A percentile compares a stretch with the other conserved stretches of the same genome.
Evolutionary conservation across 1,140 invertebrate species (phyloP).

Genomic region (Brachionus rubens): DNA sequence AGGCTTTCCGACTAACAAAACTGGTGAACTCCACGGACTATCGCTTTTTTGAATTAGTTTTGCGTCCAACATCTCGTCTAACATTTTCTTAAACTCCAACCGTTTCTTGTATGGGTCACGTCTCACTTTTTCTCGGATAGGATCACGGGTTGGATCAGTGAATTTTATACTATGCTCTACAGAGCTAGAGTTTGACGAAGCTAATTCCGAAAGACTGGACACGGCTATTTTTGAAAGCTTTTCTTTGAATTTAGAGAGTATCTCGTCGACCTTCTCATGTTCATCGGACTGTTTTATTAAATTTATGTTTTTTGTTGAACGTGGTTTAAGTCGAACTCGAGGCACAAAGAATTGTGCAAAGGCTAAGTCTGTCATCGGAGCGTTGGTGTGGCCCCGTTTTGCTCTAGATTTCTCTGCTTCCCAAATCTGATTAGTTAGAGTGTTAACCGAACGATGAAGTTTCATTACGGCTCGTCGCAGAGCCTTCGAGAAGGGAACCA

Average conservation of each 20-base stretch:
- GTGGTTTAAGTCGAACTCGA: too few species aligned
- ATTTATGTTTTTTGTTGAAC: too few species aligned
- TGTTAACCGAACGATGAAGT: too few species aligned
- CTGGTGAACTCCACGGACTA: constrained; percentile 12
- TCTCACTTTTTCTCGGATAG: constrained; percentile 1
- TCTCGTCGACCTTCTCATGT: too few species aligned
- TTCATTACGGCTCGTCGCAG: too few species aligned
- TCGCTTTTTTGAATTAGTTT: constrained; percentile 14
- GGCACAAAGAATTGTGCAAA: too few species aligned
- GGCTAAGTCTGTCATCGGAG: too few species aligned
- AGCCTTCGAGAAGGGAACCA: too few species aligned
- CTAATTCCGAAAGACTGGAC: background rate
- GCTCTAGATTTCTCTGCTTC: too few species aligned
- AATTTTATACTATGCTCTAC: constrained; percentile 5
- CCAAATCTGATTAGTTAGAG: too few species aligned
- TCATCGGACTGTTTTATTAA: too few species aligned
- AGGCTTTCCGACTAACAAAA: constrained; percentile 5
- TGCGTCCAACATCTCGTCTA: constrained; percentile 40
- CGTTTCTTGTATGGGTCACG: background rate
- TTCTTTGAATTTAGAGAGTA: background rate
- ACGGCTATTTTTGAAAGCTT: background rate
- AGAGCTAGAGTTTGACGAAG: background rate
- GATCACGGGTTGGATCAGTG: background rate
- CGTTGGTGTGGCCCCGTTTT: too few species aligned
- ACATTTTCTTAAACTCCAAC: constrained; percentile 2